Evolutionary conservation across 2,888 invertebrate genomes (phyloP).

Genomic region (Suillia variegata): DNA sequence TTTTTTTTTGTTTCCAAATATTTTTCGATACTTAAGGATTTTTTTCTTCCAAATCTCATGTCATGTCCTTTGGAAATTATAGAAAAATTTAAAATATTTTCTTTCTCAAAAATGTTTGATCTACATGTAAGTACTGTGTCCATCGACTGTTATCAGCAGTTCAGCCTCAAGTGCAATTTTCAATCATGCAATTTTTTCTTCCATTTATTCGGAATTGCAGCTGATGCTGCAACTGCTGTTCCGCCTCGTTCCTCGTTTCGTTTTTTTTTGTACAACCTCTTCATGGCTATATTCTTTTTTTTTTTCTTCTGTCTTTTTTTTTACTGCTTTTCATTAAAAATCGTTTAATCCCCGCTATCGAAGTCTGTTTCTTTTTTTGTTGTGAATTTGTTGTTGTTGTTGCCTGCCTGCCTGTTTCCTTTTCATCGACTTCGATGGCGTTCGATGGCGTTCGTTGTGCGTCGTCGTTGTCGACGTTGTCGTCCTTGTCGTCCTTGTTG

Average conservation of each 20-base stretch:
- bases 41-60: too few relatives aligned
- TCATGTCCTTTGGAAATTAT: too few relatives aligned
- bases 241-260: neutral
- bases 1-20: too few relatives aligned
- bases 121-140: too few relatives aligned
- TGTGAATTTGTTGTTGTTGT: conserved; percentile 6
- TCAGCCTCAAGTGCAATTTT: conserved; percentile 46
- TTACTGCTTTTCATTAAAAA: conserved; percentile 52
- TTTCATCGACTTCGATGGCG: neutral
- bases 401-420: neutral
- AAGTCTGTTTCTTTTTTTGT: conserved; percentile 30
- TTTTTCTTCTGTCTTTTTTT: conserved; percentile 13
- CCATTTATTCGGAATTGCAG: conserved; percentile 35
- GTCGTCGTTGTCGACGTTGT: conserved; percentile 6
- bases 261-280: too few relatives aligned
- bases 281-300: too few relatives aligned
- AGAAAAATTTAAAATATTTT: too few relatives aligned
- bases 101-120: too few relatives aligned
- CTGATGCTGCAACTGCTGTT: conserved; percentile 35
- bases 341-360: conserved; percentile 54
- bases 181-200: conserved; percentile 41
- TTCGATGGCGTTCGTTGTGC: neutral
- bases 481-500: conserved; percentile 3
- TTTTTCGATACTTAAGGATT: too few relatives aligned
- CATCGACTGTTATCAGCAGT: neutral